Percentiles rank a stretch among this genome's conserved stretches.
Conservation (phyloP, 2,888 invertebrate species). For the Empis stercorea region DNA sequence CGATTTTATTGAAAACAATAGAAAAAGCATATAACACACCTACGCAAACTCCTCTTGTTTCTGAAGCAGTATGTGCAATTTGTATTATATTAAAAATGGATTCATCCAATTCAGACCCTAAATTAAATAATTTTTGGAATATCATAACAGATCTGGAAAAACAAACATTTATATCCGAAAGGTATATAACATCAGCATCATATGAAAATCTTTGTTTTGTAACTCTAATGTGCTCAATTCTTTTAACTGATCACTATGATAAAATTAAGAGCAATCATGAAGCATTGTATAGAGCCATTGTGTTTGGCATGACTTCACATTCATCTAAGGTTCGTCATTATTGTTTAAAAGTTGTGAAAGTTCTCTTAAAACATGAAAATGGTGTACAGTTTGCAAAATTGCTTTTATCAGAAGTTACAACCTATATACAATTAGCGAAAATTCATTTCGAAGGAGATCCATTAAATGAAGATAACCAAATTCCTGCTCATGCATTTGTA, state of each 20-base stretch:
- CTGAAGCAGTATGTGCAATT: conserved; percentile 58
- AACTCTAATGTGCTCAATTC: conserved; percentile 57
- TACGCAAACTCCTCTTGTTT: conserved; percentile 52
- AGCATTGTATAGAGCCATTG: conserved; percentile 57
- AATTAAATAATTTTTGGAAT: conserved; percentile 48
- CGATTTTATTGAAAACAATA: conserved; percentile 55
- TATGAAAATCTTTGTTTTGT: conserved; percentile 61
- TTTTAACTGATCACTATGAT: conserved; percentile 55
- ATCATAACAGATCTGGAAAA: conserved; percentile 61
- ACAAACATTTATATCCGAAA: conserved; percentile 70
- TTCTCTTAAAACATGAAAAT: conserved; percentile 45
- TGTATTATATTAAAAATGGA: conserved; percentile 53
- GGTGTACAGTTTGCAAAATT: conserved; percentile 49
- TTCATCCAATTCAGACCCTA: conserved; percentile 36
- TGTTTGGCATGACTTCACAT: conserved; percentile 53
- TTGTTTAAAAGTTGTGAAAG: conserved; percentile 46
- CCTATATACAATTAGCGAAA: conserved; percentile 51
- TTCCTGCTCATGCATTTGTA: conserved; percentile 24
- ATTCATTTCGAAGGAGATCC: conserved; percentile 26
- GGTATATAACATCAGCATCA: conserved; percentile 56
- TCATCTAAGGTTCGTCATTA: conserved; percentile 47
- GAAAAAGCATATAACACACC: conserved; percentile 66
- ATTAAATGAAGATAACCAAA: conserved; percentile 18
- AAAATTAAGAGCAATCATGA: conserved; percentile 52
- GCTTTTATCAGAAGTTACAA: conserved; percentile 52